Percentiles rank a stretch among this genome's conserved stretches.
These are phyloP conservation scores for Anthophora plumipes DNA, from an alignment of 2,888 invertebrate species.

Conservation along the genomic window DNA sequence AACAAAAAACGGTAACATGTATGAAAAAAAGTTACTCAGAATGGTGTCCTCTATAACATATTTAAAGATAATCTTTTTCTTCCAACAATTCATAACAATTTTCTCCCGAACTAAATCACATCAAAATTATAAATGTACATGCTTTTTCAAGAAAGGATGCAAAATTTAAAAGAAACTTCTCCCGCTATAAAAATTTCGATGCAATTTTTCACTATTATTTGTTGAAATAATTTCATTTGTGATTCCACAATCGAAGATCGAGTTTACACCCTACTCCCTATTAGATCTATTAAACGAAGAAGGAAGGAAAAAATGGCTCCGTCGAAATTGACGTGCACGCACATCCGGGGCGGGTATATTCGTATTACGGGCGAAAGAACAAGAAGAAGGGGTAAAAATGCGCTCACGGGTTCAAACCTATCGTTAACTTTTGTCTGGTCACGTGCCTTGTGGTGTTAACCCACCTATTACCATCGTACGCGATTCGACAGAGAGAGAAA, in stretches of 20 bases:
- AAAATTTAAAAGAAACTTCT: too few relatives aligned
- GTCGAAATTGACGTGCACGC: slow-evolving; percentile 54
- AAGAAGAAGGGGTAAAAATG: slow-evolving; percentile 61
- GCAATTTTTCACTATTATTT: neutral
- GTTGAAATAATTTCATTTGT: neutral
- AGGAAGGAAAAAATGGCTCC: slow-evolving; percentile 25
- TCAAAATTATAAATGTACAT: too few relatives aligned
- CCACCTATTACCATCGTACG: slow-evolving; percentile 71
- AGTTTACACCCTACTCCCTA: slow-evolving; percentile 18
- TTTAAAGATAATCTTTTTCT: too few relatives aligned
- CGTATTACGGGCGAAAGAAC: slow-evolving; percentile 49
- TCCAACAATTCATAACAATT: too few relatives aligned
- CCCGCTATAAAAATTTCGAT: too few relatives aligned
- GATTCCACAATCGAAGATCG: slow-evolving; percentile 1
- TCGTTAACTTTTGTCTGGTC: slow-evolving; percentile 79
- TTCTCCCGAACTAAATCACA: too few relatives aligned
- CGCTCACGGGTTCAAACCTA: slow-evolving; percentile 65
- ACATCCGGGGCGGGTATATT: slow-evolving; percentile 67
- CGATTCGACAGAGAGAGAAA: slow-evolving; percentile 35
- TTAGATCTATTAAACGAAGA: slow-evolving; percentile 18
- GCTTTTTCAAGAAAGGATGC: too few relatives aligned
- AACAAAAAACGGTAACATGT: too few relatives aligned
- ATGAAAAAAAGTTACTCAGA: too few relatives aligned
- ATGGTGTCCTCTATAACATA: too few relatives aligned
- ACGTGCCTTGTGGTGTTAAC: slow-evolving; percentile 76